Base-by-base conservation (phyloP, 2,888 invertebrate species). In the Hyposoter didymator region DNA sequence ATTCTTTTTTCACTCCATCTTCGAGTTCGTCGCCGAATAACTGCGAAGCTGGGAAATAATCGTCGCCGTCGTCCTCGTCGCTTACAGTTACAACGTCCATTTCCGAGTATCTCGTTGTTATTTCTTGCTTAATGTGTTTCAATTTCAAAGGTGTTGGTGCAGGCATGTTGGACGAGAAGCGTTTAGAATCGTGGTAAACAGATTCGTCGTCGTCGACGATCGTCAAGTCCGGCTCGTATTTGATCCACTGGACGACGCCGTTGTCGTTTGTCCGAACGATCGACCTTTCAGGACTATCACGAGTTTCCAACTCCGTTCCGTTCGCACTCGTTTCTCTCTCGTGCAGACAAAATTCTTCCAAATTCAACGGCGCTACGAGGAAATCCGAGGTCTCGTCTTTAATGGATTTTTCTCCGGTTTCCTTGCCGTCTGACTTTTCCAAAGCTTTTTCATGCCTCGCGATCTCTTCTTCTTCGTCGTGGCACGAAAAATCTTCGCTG, bases 71-170 rank as follows among this genome's bases (percentile, higher is more conserved):
- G 64, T 95, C 95, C 88, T 95, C 95, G 90, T 95, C 95, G 72
- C 95, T 95, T 87, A 96, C 92, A 28, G 95, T 95, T 86, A 96
- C 94, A 52, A 94, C 89, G 92, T 95, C 95, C 28, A 92, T 91
- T 75, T 94, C 92, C 70, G 93, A 93, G 47, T 95, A 90, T 66
- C 90, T 87, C 84, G 93, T 93, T 67, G 94, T 94, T 45, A 89
- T 90, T 82, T 94, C 93, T 66, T 93, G 92, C 49, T 94, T 91
- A 83, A 95, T 35, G 8, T 19, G 70, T 55, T 73, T 82, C 32
- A 88, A 22, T 66, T 87, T 85, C 32, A 85, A 67, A 3, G 85
- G 84, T 8, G 78, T 75, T 17, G 73, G 78, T 0, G 47, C 52
- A 0, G 80, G 52, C 12, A 22, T 12, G 2, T 62, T 69, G n/a